phyloP scores from a whole-genome alignment of 1,140 invertebrate genomes.

The Cyphomyrmex costatus region DNA sequence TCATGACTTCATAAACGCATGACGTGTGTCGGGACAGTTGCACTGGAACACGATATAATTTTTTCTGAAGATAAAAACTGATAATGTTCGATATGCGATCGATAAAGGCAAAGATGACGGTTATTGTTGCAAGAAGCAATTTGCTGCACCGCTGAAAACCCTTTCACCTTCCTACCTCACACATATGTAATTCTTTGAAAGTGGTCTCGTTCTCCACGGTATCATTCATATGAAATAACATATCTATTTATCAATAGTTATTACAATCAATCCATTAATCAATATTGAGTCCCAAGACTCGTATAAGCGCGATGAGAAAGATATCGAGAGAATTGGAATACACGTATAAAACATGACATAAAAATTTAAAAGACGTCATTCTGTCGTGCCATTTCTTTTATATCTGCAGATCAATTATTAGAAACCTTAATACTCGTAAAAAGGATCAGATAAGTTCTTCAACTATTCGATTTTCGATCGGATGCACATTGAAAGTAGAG shows the following conservation, averaged over 20 bases:
- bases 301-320: neutral
- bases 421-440: neutral
- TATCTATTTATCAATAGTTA: neutral
- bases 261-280: slow-evolving; percentile 22
- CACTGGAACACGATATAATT: slow-evolving; percentile 25
- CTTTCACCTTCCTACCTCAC: slow-evolving; percentile 13
- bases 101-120: neutral
- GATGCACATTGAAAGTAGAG: neutral
- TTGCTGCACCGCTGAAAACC: slow-evolving; percentile 10
- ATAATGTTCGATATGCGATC: slow-evolving; percentile 28
- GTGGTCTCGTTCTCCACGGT: neutral
- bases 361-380: neutral
- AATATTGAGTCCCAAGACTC: neutral
- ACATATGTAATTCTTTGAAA: neutral
- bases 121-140: slow-evolving; percentile 29
- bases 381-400: too few species aligned
- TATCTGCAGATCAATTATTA: slow-evolving; percentile 1
- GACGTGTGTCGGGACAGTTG: slow-evolving; percentile 8
- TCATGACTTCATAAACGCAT: neutral
- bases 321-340: neutral
- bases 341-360: neutral
- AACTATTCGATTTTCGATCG: slow-evolving; percentile 8
- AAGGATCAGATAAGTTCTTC: slow-evolving; percentile 10
- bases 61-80: slow-evolving; percentile 47
- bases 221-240: neutral